These are phyloP conservation scores for Sander vitreus DNA, from an alignment of 2,113 vertebrate species.

Conservation along the genomic window DNA sequence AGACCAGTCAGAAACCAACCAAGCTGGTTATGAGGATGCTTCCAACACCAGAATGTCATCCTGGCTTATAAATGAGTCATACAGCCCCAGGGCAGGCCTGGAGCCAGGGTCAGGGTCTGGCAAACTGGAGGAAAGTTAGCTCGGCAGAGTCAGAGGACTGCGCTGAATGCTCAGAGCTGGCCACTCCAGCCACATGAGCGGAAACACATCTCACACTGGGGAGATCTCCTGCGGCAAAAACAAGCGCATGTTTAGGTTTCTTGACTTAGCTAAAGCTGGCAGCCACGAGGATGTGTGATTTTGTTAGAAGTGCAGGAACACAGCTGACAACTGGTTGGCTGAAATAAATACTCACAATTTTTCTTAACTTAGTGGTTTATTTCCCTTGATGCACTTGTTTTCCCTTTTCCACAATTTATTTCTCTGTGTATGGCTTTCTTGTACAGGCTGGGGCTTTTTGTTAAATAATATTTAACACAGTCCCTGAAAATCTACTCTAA, in stretches of 20 bases:
- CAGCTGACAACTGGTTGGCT: slow-evolving; percentile 11
- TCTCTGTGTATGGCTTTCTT: not conserved
- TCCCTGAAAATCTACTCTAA: slow-evolving; percentile 21
- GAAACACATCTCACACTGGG: slow-evolving; percentile 28
- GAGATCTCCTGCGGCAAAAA: slow-evolving; percentile 45
- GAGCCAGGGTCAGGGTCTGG: slow-evolving; percentile 54
- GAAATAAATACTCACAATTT: slow-evolving; percentile 28
- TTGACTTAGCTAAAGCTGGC: slow-evolving; percentile 47
- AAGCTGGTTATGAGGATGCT: slow-evolving; percentile 26
- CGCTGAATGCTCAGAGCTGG: slow-evolving; percentile 20
- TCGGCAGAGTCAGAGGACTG: slow-evolving; percentile 10
- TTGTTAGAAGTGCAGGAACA: slow-evolving; percentile 23
- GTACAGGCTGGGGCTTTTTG: not conserved
- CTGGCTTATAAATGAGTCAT: slow-evolving; percentile 47
- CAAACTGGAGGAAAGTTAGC: slow-evolving; percentile 21
- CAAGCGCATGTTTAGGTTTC: slow-evolving; percentile 29
- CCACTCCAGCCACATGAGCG: slow-evolving; percentile 34
- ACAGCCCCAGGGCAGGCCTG: slow-evolving; percentile 30
- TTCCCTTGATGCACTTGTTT: slow-evolving; percentile 35
- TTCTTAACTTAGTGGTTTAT: slow-evolving; percentile 30
- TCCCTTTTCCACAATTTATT: slow-evolving; percentile 39
- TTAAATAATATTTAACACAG: slow-evolving; percentile 28
- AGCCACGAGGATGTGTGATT: slow-evolving; percentile 28
- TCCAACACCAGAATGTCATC: slow-evolving; percentile 55
- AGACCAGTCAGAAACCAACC: slow-evolving; percentile 39